These are phyloP conservation scores for Stratiolaelaps scimitus DNA, from an alignment of 1,140 invertebrate genomes.

Conservation along the genomic window DNA sequence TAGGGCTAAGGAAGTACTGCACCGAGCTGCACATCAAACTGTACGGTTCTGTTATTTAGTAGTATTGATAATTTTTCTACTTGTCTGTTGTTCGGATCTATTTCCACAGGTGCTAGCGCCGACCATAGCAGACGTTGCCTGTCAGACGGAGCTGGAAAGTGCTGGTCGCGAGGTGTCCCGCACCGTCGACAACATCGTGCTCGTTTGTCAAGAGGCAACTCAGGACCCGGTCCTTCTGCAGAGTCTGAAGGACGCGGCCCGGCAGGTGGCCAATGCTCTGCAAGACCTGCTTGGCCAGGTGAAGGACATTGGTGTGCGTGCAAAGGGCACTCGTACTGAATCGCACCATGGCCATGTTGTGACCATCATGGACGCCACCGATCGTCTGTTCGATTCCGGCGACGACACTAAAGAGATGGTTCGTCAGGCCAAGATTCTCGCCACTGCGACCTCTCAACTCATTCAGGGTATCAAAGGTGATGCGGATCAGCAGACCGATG, in stretches of 20 bases:
- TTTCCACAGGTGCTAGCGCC: slow-evolving; percentile 48
- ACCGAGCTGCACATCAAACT: no score
- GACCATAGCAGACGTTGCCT: slow-evolving; percentile 71
- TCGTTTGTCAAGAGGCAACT: slow-evolving; percentile 50
- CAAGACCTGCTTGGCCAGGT: slow-evolving; percentile 83
- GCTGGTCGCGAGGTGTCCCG: slow-evolving; percentile 82
- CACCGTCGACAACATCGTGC: slow-evolving; percentile 78
- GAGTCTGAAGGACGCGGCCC: slow-evolving; percentile 68
- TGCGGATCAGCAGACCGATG: slow-evolving; percentile 70
- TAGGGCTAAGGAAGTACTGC: no score
- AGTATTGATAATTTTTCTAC: slow-evolving; percentile 6
- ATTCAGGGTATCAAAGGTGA: slow-evolving; percentile 87
- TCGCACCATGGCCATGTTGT: slow-evolving; percentile 70
- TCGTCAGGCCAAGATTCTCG: slow-evolving; percentile 74
- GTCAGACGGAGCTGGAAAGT: slow-evolving; percentile 81
- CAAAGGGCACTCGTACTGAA: slow-evolving; percentile 39
- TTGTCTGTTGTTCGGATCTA: background rate
- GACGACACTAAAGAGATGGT: slow-evolving; percentile 84
- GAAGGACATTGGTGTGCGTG: slow-evolving; percentile 33
- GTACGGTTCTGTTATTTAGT: no score
- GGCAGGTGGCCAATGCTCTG: slow-evolving; percentile 73
- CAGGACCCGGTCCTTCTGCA: slow-evolving; percentile 48
- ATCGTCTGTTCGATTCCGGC: slow-evolving; percentile 66
- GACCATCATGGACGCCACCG: slow-evolving; percentile 75
- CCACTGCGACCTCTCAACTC: slow-evolving; percentile 65